Base-by-base conservation (phyloP, 2,797 vertebrate species). In the Lophius americanus region DNA sequence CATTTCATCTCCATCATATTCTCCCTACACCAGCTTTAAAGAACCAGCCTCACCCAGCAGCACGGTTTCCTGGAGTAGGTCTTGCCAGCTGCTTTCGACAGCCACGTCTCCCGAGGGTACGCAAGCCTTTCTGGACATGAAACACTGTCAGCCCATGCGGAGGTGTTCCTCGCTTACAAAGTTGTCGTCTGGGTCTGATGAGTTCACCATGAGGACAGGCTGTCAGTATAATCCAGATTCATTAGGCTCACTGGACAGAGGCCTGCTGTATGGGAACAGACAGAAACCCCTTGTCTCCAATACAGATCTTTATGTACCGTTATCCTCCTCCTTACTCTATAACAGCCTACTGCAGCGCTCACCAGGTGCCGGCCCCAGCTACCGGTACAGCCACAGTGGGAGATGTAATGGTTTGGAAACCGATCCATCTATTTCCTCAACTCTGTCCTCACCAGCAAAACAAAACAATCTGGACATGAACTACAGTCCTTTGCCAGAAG, bases 131-230 rank as follows among this genome's bases (percentile, higher is more conserved):
- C 92, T 95, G 65, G 95, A 98, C 77, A 96, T 95, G 94, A 96
- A 95, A 79, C 94, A 95, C 60, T 85, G 90, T 10, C 93, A 92
- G 43, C 96, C 96, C 5, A 92, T 98, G 42, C 90, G 96, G 64
- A 96, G 96, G 69, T 98, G 96, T 93, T 98, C 97, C 9, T 99
- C 97, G 12, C 93, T 99, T 63, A 96, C 96, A 44, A 96, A 94
- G 71, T 90, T 99, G 53, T 84, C 90, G 12, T 94, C 88, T 33
- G 90, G 82, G 37, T 68, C 80, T 2, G 93, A 92, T 43, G 92
- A 61, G 56, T 89, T 85, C 62, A 85, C 73, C 82, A 32, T 5
- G 47, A 73, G 83, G 81, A 10, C 70, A 74, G 70, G 81, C 46
- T 78, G 82, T 70, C 82, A 78, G 0, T 79, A 75, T 51, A 83